Evolutionary conservation across 1,140 invertebrate genomes (phyloP).

Genomic region (Parasteatoda tepidariorum): DNA sequence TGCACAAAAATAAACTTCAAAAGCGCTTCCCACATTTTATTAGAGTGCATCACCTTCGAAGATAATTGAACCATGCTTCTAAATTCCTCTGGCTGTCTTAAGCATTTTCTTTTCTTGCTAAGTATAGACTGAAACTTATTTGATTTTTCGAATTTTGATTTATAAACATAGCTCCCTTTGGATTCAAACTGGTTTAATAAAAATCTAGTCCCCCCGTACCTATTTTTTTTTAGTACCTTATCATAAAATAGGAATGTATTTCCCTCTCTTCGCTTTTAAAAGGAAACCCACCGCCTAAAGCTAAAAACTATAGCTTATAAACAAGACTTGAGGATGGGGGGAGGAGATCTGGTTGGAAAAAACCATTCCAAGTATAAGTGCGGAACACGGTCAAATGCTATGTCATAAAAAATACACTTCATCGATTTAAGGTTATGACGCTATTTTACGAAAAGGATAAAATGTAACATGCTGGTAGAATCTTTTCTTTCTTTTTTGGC

Average conservation of each 20-base stretch:
- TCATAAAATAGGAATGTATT: neutral
- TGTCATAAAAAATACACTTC: neutral
- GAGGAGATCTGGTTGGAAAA: neutral
- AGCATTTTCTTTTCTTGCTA: too few relatives aligned
- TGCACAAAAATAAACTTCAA: too few relatives aligned
- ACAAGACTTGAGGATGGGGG: neutral
- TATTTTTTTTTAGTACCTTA: neutral
- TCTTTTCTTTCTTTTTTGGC: neutral
- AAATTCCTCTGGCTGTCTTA: too few relatives aligned
- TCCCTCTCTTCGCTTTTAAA: neutral
- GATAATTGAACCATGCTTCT: too few relatives aligned
- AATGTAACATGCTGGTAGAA: neutral
- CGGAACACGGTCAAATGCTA: neutral
- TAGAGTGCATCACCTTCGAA: too few relatives aligned
- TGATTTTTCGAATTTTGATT: neutral
- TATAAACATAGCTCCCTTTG: neutral
- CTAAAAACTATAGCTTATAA: slow-evolving; percentile 1
- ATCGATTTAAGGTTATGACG: neutral
- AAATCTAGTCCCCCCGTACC: neutral
- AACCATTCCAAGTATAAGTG: neutral
- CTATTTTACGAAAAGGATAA: neutral
- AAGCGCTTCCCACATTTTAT: too few relatives aligned
- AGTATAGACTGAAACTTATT: too few relatives aligned
- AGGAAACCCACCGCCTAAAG: neutral
- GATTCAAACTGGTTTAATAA: slow-evolving; percentile 1